Conservation (phyloP, 2,888 invertebrate species). For the Tubulanus polymorphus region DNA sequence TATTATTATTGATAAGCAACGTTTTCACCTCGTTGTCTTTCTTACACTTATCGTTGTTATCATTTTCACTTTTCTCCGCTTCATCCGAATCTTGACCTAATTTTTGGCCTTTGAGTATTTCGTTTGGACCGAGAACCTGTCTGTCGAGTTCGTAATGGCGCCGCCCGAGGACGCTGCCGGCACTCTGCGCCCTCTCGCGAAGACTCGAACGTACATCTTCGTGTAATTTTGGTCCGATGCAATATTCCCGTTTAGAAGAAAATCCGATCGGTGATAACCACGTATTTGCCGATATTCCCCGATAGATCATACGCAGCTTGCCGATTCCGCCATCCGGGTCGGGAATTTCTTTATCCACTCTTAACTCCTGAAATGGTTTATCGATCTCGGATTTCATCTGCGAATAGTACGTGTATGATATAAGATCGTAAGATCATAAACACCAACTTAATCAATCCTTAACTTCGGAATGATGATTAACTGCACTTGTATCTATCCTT, state of each 20-base stretch:
- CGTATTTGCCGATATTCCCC: neutral
- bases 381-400: too few relatives aligned
- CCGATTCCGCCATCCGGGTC: neutral
- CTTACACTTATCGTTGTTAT: neutral
- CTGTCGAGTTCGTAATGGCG: neutral
- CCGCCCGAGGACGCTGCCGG: neutral
- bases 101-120: neutral
- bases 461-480: too few relatives aligned
- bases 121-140: neutral
- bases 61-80: neutral
- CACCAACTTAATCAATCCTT: too few relatives aligned
- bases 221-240: neutral
- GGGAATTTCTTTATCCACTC: neutral
- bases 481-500: too few relatives aligned
- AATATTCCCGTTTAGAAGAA: neutral
- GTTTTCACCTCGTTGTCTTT: too few relatives aligned
- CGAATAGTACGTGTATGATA: too few relatives aligned
- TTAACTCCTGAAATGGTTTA: too few relatives aligned
- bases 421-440: too few relatives aligned
- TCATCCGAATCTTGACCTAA: neutral
- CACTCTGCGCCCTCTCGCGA: neutral
- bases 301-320: neutral
- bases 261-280: neutral
- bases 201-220: neutral
- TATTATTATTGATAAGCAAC: neutral